Base-by-base conservation (phyloP, 2,113 vertebrate species). In the Andinoacara biseriatus region DNA sequence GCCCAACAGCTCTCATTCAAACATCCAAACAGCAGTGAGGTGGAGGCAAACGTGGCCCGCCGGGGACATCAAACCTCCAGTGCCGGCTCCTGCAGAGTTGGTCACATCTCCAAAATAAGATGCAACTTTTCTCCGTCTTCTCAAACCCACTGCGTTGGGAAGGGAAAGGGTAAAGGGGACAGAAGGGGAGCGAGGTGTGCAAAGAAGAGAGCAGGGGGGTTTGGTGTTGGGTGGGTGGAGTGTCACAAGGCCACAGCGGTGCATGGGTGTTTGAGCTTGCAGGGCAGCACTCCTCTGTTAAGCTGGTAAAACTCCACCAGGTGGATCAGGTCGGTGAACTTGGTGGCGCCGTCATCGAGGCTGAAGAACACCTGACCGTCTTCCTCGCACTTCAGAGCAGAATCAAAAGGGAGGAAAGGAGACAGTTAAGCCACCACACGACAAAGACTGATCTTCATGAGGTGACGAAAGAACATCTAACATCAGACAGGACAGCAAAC, bases 221-320 rank as follows among this genome's bases (percentile, higher is more conserved):
- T 22, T 38, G 57, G 76, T 29, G 74, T 18, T 5, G 56, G 74
- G 62, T 18, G 33, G n/a, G 54, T 54, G 82, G 83, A 87, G 85
- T 91, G 97, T 99, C 97, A 99, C 96, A 99, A 98, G 97, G 98
- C 97, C 95, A 99, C 97, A 40, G 97, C 96, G 92, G 97, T 97
- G 94, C 98, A 99, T 84, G 98, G 98, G 94, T 99, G 98, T 93
- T 98, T 99, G 88, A 99, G 97, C 94, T 98, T 99, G 96, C 97
- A 99, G 86, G 98, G 98, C 94, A 99, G 96, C 86, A 98, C 96
- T 87, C 98, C 98, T 95, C 97, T 97, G 97, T 99, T 99, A 88
- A 99, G 97, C 96, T 99, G 97, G 96, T 99, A 99, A 87, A 99
- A 99, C 93, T 99, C 98, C 88, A 99, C 98, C 92, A 99, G 97